Conservation (phyloP, 2,113 vertebrate species). For the Lepisosteus oculatus region DNA sequence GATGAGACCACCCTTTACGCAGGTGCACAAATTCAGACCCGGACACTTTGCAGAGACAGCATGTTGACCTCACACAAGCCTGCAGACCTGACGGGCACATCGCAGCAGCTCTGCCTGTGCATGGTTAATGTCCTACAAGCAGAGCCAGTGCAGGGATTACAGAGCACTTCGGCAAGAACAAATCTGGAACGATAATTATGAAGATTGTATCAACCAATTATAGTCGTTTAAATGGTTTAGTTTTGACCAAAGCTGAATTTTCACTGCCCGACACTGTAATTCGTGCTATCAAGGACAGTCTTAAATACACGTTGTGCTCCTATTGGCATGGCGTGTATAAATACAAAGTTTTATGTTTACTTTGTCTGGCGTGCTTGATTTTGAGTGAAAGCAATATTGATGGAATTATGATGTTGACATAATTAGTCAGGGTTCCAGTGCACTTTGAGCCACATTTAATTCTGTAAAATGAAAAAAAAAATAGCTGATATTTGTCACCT, state of each 20-base stretch:
- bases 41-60: not conserved
- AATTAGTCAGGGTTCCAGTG: too few relatives aligned
- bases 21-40: not conserved
- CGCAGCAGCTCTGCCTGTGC: too few relatives aligned
- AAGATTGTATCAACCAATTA: slow-evolving; percentile 26
- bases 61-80: too few relatives aligned
- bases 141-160: slow-evolving; percentile 12
- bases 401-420: too few relatives aligned
- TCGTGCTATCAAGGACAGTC: slow-evolving; percentile 2
- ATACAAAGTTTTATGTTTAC: too few relatives aligned
- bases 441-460: too few relatives aligned
- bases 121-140: slow-evolving; percentile 13
- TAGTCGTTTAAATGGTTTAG: slow-evolving; percentile 16
- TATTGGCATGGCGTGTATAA: not conserved
- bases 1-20: too few relatives aligned
- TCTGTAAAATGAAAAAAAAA: too few relatives aligned
- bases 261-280: slow-evolving; percentile 20
- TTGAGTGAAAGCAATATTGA: too few relatives aligned
- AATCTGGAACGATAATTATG: slow-evolving; percentile 24
- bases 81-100: too few relatives aligned
- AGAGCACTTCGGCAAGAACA: slow-evolving; percentile 18
- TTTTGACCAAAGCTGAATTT: slow-evolving; percentile 13
- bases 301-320: slow-evolving; percentile 10
- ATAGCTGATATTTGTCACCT: too few relatives aligned
- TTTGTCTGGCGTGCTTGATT: too few relatives aligned